These are phyloP conservation scores for Cercopithecus petaurista DNA, from an alignment of 2,797 vertebrate genomes.

Conservation along the genomic window DNA sequence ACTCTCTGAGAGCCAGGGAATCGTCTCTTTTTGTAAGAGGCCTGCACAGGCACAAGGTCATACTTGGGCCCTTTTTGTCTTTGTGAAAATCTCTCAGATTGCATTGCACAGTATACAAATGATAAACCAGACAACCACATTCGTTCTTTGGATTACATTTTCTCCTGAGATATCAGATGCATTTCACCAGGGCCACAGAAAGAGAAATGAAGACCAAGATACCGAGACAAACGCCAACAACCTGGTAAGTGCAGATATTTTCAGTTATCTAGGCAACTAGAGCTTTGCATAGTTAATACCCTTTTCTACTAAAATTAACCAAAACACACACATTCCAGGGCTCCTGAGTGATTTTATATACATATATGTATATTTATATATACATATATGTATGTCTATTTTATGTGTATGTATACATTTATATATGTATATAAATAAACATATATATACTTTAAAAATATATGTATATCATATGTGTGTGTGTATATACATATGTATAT, in stretches of 20 bases:
- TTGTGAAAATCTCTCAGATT: background rate
- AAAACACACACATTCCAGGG: background rate
- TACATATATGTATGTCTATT: background rate
- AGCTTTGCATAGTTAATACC: background rate
- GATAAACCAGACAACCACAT: background rate
- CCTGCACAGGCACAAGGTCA: background rate
- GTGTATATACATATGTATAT: background rate
- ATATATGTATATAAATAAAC: background rate
- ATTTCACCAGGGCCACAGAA: background rate
- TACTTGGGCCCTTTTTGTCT: background rate
- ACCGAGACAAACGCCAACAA: background rate
- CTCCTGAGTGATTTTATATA: background rate
- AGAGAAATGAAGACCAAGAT: background rate
- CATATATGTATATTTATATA: background rate
- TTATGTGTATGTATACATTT: background rate
- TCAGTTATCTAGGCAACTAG: background rate
- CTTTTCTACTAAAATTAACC: background rate
- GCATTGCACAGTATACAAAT: background rate
- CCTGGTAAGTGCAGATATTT: conserved; percentile 22
- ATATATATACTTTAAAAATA: background rate
- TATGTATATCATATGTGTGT: no score
- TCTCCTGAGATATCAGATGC: background rate
- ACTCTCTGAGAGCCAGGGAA: background rate
- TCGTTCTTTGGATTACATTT: background rate
- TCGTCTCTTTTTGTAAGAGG: background rate